A percentile compares a stretch with the other conserved stretches of the same genome.
Conservation (phyloP, 2,888 invertebrate species). For the Heteromurus nitidus region DNA sequence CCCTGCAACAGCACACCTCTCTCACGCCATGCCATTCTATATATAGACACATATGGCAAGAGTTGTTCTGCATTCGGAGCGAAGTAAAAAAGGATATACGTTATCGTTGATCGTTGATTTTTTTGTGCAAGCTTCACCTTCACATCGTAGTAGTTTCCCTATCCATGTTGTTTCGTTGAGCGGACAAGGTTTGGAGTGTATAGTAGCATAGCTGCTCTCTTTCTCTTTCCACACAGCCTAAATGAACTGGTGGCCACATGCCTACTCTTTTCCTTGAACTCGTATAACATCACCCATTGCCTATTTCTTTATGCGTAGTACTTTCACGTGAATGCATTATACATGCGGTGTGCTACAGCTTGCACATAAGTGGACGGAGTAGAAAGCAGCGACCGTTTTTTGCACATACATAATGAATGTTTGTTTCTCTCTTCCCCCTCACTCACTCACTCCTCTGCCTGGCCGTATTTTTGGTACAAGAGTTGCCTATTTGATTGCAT, state of each 20-base stretch:
- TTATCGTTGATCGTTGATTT: too few relatives aligned
- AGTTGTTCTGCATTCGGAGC: too few relatives aligned
- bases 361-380: too few relatives aligned
- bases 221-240: constrained; percentile 6
- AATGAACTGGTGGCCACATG: background rate
- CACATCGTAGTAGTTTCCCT: background rate
- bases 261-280: constrained; percentile 39
- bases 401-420: too few relatives aligned
- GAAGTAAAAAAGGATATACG: too few relatives aligned
- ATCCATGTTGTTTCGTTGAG: too few relatives aligned
- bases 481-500: constrained; percentile 5
- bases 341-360: too few relatives aligned
- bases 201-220: background rate
- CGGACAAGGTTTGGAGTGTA: too few relatives aligned
- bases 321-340: constrained; percentile 18
- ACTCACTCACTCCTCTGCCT: background rate
- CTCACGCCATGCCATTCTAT: too few relatives aligned
- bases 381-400: background rate
- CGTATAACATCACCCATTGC: background rate
- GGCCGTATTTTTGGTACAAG: background rate
- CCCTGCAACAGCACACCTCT: constrained; percentile 27
- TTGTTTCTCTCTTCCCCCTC: too few relatives aligned
- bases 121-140: constrained; percentile 18
- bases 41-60: constrained; percentile 10
- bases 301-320: background rate